Conservation (phyloP, 2,113 vertebrate species). For the Tyrannus savana region DNA sequence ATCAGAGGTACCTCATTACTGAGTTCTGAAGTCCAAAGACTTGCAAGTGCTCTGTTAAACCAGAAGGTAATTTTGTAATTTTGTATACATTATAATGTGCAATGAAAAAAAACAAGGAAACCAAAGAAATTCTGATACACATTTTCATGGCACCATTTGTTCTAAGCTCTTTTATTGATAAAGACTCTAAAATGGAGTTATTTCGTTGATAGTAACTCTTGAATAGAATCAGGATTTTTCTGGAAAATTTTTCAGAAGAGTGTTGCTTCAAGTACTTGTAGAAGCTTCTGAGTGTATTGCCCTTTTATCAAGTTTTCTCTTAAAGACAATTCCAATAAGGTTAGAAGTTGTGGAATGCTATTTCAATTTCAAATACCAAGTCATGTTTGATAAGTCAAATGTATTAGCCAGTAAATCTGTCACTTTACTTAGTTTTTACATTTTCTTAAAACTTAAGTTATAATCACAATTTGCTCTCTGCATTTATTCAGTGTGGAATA, state of each 20-base stretch:
- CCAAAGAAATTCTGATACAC: not conserved
- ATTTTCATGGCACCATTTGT: not conserved
- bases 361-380: not conserved
- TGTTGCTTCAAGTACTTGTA: not conserved
- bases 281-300: not conserved
- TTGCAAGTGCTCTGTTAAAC: conserved; percentile 90
- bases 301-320: not conserved
- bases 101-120: not conserved
- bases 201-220: not conserved
- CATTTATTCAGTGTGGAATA: not conserved
- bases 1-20: conserved; percentile 91
- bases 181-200: not conserved
- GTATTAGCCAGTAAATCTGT: not conserved
- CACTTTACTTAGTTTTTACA: not conserved
- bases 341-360: not conserved
- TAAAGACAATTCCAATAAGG: not conserved
- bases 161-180: not conserved
- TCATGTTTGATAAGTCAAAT: not conserved
- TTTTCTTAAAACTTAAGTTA: not conserved
- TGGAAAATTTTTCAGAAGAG: not conserved
- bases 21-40: conserved; percentile 87
- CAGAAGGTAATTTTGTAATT: conserved; percentile 85
- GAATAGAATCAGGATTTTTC: not conserved
- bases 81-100: not conserved
- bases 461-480: not conserved